Base-by-base conservation (phyloP, 2,797 vertebrate species). In the Lerista edwardsae region DNA sequence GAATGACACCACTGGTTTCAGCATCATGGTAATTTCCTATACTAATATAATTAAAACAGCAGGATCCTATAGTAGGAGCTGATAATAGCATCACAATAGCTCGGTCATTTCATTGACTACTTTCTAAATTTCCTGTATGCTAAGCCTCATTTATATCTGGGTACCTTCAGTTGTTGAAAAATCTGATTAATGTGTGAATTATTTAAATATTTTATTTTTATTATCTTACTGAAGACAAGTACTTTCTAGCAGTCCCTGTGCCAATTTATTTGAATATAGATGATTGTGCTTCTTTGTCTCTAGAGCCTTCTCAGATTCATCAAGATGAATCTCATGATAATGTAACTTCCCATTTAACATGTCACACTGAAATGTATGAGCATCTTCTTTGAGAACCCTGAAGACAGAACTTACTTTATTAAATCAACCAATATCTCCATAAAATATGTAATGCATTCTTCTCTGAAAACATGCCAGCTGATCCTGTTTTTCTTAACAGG, bases 401-500 rank as follows among this genome's bases (percentile, higher is more conserved):
- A 67, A 90, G 78, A 61, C 82, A 85, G 89, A 85, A 88, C 77
- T 88, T 51, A 57, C 11, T 80, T 79, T 71, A 72, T 88, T 86
- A 87, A 90, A 90, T 89, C 88, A 90, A 84, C 62, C 61, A 85
- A 67, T 27, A 76, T 61, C 41, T 39, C 29, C 12, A 59, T 61
- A 41, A 69, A 69, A 77, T 65, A 31, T 84, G 51, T 61, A 87
- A 62, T 83, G 83, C 77, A 81, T 90, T 86, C 17, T 86, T 80
- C 85, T 85, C 68, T 62, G 14, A 7, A 17, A 88, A 51, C 78
- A 59, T 82, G 86, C 77, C 85, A 90, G 79, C 0, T 3, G 80
- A 61, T 88, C 88, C 73, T 87, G 61, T 84, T 90, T 89, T 87
- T 83, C 64, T 44, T 88, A 82, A 91, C 83, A 34, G 84, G 68